phyloP scores from a whole-genome alignment of 2,888 invertebrate genomes.

The Hypena proboscidalis region DNA sequence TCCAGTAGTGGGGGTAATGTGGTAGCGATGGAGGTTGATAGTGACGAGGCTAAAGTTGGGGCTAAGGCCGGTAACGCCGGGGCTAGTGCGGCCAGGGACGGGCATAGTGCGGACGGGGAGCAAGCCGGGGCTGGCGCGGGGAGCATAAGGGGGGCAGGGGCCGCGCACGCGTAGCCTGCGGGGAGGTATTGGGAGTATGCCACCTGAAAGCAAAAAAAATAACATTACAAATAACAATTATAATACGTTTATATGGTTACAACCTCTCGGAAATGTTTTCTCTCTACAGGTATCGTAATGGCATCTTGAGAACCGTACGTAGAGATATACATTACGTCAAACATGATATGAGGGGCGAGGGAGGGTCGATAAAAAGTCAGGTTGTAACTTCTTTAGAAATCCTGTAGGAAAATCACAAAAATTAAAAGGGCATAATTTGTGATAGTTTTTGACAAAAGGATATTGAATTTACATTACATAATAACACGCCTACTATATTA shows the following conservation, averaged over 20 bases:
- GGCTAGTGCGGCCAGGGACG: conserved; percentile 42
- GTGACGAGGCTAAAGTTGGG: conserved; percentile 43
- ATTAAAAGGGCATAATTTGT: too few species aligned
- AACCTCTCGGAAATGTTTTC: too few species aligned
- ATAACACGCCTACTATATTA: too few species aligned
- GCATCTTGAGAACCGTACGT: too few species aligned
- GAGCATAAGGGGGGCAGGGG: conserved; percentile 30
- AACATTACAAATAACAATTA: neutral
- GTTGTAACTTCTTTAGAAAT: too few species aligned
- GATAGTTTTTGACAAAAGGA: too few species aligned
- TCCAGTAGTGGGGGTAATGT: conserved; percentile 52
- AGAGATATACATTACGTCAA: too few species aligned
- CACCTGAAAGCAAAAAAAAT: conserved; percentile 21
- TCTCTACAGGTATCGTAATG: too few species aligned
- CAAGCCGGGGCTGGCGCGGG: conserved; percentile 26
- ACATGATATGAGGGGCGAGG: too few species aligned
- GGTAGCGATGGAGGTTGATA: conserved; percentile 46
- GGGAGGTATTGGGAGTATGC: conserved; percentile 22
- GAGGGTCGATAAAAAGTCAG: too few species aligned
- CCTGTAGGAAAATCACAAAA: too few species aligned
- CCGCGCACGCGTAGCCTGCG: conserved; percentile 14
- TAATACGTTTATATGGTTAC: conserved; percentile 6
- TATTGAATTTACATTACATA: too few species aligned
- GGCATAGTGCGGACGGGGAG: conserved; percentile 21
- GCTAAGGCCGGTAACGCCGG: conserved; percentile 46